Evolutionary conservation across 1,140 invertebrate species (phyloP).

Genomic region (Thaumatotibia leucotreta): DNA sequence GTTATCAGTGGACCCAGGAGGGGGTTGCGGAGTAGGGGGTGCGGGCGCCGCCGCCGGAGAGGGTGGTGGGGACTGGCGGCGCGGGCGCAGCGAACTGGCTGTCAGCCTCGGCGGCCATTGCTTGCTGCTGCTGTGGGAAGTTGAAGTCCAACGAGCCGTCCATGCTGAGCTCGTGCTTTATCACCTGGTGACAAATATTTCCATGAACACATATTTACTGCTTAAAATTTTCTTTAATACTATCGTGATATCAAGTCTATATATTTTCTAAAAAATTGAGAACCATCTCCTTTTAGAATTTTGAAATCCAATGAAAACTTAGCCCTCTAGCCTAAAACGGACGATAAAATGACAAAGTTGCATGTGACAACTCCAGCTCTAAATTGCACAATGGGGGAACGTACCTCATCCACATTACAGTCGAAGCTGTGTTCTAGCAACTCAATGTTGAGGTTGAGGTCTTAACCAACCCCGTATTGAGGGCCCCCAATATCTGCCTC

Average conservation of each 20-base stretch:
- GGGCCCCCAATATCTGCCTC: conserved; percentile 89
- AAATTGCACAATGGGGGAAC: too few relatives aligned
- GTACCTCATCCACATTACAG: conserved; percentile 96
- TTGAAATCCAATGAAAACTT: too few relatives aligned
- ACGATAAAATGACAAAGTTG: too few relatives aligned
- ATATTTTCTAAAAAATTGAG: too few relatives aligned
- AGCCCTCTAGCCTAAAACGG: too few relatives aligned
- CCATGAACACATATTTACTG: too few relatives aligned
- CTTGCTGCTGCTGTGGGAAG: conserved; percentile 79
- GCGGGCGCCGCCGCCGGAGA: conserved; percentile 50
- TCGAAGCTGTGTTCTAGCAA: conserved; percentile 88
- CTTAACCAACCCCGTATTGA: conserved; percentile 83
- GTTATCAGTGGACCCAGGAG: conserved; percentile 65
- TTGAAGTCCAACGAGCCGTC: conserved; percentile 97
- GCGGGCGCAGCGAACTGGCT: conserved; percentile 60
- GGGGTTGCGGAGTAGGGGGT: conserved; percentile 57
- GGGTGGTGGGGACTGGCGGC: conserved; percentile 62
- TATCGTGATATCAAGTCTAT: too few relatives aligned
- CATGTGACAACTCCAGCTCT: too few relatives aligned
- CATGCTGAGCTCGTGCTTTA: conserved; percentile 94
- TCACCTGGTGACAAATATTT: conserved; percentile 79
- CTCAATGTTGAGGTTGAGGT: conserved; percentile 91
- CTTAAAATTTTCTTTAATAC: too few relatives aligned
- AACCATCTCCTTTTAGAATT: too few relatives aligned
- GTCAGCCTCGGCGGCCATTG: conserved; percentile 56